Conservation (phyloP, 2,797 vertebrate species). For the Parambassis ranga region DNA sequence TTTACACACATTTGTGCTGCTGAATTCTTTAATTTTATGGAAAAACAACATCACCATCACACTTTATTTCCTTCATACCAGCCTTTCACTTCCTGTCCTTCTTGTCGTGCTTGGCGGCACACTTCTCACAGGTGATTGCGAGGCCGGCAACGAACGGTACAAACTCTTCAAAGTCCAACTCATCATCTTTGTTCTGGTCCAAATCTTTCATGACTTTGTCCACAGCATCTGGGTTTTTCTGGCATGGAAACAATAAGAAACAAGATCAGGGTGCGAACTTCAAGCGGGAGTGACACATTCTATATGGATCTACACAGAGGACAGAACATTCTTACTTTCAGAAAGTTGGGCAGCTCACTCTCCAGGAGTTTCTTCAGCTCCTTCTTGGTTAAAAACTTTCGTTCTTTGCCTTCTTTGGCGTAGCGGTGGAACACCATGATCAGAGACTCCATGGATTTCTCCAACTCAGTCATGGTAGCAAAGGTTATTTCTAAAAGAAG, state of each 20-base stretch:
- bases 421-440: slow-evolving; percentile 75
- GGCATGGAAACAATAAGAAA: slow-evolving; percentile 53
- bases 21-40: background rate
- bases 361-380: slow-evolving; percentile 84
- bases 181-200: slow-evolving; percentile 81
- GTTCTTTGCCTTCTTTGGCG: slow-evolving; percentile 47
- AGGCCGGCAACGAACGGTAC: slow-evolving; percentile 73
- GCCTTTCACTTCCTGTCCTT: slow-evolving; percentile 51
- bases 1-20: slow-evolving; percentile 8
- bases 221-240: slow-evolving; percentile 67
- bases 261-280: background rate
- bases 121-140: slow-evolving; percentile 73
- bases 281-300: background rate
- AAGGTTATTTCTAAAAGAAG: slow-evolving; percentile 9
- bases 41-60: background rate
- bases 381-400: slow-evolving; percentile 70
- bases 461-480: slow-evolving; percentile 78
- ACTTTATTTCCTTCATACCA: background rate
- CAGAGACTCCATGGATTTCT: slow-evolving; percentile 74
- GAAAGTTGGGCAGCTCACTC: slow-evolving; percentile 82
- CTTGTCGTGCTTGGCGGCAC: slow-evolving; percentile 26
- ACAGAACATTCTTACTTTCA: slow-evolving; percentile 77
- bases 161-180: slow-evolving; percentile 87
- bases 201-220: slow-evolving; percentile 82
- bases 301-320: background rate